These are phyloP conservation scores for Zaprionus ghesquierei DNA, from an alignment of 1,140 invertebrate genomes.

Conservation along the genomic window DNA sequence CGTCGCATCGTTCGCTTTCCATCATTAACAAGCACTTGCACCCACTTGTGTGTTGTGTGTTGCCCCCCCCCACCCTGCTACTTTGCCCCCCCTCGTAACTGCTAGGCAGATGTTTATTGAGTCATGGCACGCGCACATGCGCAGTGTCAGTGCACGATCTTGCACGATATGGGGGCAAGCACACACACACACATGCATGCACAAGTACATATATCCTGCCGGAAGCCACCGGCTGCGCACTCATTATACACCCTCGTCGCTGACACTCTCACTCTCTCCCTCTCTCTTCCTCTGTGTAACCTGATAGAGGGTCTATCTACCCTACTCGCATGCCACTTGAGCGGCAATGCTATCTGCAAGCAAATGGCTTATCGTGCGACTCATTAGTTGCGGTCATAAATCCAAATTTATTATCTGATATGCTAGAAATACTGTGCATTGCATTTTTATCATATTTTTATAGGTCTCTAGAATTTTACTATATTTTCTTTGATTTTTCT, in stretches of 20 bases:
- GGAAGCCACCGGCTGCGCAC: constrained; percentile 37
- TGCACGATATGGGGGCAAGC: neutral
- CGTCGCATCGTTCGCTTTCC: constrained; percentile 31
- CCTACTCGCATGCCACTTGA: constrained; percentile 33
- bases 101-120: constrained; percentile 39
- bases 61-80: neutral
- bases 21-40: constrained; percentile 71
- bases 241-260: constrained; percentile 15
- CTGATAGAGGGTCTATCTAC: constrained; percentile 27
- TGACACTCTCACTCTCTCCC: neutral
- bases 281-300: constrained; percentile 9
- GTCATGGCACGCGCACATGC: constrained; percentile 66
- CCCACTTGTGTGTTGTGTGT: constrained; percentile 4
- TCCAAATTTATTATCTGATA: neutral
- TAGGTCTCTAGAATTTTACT: neutral
- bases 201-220: constrained; percentile 41
- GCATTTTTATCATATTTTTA: neutral
- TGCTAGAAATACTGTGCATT: neutral
- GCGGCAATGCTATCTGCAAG: neutral
- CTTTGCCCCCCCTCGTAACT: constrained; percentile 23
- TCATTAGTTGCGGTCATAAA: constrained; percentile 58
- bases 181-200: neutral
- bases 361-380: constrained; percentile 39
- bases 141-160: constrained; percentile 36
- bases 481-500: neutral